phyloP scores from a whole-genome alignment of 2,797 vertebrate species.

The Leptoclinus maculatus region DNA sequence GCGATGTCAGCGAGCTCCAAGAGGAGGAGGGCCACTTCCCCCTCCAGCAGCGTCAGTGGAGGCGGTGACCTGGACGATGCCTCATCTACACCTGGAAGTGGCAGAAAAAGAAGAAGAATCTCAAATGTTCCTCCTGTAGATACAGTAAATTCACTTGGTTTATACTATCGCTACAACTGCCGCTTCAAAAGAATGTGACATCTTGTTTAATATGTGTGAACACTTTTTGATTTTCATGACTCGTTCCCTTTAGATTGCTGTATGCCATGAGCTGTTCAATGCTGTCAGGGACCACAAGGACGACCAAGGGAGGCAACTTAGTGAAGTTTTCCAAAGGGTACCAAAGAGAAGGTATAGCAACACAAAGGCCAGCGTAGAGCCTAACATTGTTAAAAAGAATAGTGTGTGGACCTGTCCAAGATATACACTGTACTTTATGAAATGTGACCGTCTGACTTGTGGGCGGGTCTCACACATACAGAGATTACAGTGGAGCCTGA shows the following conservation, averaged over 20 bases:
- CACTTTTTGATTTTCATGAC: background rate
- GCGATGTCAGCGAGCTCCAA: slow-evolving; percentile 92
- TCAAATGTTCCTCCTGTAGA: slow-evolving; percentile 92
- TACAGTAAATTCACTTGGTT: slow-evolving; percentile 83
- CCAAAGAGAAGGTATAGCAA: slow-evolving; percentile 93
- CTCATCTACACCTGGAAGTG: slow-evolving; percentile 90
- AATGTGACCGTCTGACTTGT: background rate
- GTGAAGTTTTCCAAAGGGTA: slow-evolving; percentile 94
- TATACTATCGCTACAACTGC: background rate
- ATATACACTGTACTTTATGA: background rate
- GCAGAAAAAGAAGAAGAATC: slow-evolving; percentile 91
- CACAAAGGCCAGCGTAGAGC: background rate
- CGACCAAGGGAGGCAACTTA: slow-evolving; percentile 93
- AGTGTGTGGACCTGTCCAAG: background rate
- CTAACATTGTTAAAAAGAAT: background rate
- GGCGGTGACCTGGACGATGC: slow-evolving; percentile 94
- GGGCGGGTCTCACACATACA: background rate
- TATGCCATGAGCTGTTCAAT: slow-evolving; percentile 98
- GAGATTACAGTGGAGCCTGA: background rate
- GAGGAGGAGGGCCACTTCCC: slow-evolving; percentile 96
- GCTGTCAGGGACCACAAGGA: slow-evolving; percentile 97
- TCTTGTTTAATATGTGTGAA: background rate
- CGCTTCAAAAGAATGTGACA: too few species aligned
- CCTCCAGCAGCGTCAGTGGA: slow-evolving; percentile 95
- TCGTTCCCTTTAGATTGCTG: slow-evolving; percentile 88